Evolutionary conservation across 2,888 invertebrate species (phyloP), one percentile per base, ranked within the genome.

Genomic region (Ectemnius lituratus): DNA sequence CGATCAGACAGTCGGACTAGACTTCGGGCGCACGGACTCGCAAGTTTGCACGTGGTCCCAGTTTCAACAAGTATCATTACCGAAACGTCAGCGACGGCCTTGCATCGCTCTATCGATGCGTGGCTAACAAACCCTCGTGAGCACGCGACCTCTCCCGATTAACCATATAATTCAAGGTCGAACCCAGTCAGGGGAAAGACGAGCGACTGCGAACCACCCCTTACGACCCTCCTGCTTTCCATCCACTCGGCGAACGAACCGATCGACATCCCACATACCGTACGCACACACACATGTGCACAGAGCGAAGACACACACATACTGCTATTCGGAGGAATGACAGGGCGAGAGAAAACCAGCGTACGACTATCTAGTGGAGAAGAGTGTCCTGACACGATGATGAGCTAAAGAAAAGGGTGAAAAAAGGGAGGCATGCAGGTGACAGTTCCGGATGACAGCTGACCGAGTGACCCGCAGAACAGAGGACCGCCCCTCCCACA

Each of bases 401-500:
- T 37, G 37, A 6, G 37, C 37, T 37, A 11, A 37, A 37, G 37
- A 11, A 37, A 37, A 37, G 37, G 6, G 37, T 8, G 37, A 37
- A 37, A 37, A 37, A 37, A 37, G 37, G 63, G 58, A 61, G 37
- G 70, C 70, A 64, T 66, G 80, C 71, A 69, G 73, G 49, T 74
- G 76, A 75, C 80, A 80, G 66, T 37, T 37, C n/a, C 62, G 63
- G 62, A 68, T 79, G 81, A 84, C 83, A 83, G 84, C 78, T 84
- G 81, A 84, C 83, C 84, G 84, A 84, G 81, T 84, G 81, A 84
- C 79, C 83, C 75, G 71, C 52, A 65, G 62, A 46, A 68, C 1
- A 37, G 37, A 37, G 37, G 11, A 23, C 67, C 76, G 70, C 80
- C 81, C 72, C 77, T 77, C 68, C 70, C 73, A 60, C 63, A 1